A percentile compares a stretch with the other conserved stretches of the same genome.
Conservation (phyloP, 2,113 vertebrate species). For the Oreochromis spilurus region DNA sequence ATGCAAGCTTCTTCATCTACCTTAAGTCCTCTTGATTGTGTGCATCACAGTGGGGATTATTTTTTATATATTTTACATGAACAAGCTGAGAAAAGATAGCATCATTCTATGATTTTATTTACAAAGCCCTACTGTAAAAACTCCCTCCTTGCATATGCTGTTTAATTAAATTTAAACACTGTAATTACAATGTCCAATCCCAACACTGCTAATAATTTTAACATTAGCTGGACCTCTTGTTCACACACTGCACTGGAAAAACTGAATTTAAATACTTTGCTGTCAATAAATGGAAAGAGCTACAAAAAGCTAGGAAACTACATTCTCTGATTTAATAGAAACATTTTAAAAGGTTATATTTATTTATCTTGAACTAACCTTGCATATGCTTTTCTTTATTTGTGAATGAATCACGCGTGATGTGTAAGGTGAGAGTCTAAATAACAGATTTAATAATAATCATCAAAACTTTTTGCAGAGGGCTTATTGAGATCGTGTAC, state of each 20-base stretch:
- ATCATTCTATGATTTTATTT: neutral
- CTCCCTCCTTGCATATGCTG: neutral
- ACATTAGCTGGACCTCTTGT: neutral
- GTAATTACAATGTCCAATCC: neutral
- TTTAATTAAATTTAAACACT: neutral
- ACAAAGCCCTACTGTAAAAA: neutral
- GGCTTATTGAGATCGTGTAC: neutral
- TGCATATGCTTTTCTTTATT: neutral
- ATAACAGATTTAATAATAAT: neutral
- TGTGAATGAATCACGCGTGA: neutral
- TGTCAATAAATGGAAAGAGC: neutral
- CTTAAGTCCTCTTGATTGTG: neutral
- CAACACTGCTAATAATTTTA: neutral
- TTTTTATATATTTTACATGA: neutral
- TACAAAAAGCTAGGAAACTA: neutral
- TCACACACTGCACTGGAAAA: neutral
- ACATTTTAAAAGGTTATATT: neutral
- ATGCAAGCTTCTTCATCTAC: neutral
- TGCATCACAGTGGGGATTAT: neutral
- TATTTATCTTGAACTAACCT: neutral
- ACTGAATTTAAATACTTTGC: neutral
- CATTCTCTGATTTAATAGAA: neutral
- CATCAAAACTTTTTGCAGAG: neutral
- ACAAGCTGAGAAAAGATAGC: neutral
- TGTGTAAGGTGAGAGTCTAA: neutral